A percentile compares a stretch with the other conserved stretches of the same genome.
Evolutionary conservation across 2,113 vertebrate genomes (phyloP).

Genomic region (Hemichromis elongatus): DNA sequence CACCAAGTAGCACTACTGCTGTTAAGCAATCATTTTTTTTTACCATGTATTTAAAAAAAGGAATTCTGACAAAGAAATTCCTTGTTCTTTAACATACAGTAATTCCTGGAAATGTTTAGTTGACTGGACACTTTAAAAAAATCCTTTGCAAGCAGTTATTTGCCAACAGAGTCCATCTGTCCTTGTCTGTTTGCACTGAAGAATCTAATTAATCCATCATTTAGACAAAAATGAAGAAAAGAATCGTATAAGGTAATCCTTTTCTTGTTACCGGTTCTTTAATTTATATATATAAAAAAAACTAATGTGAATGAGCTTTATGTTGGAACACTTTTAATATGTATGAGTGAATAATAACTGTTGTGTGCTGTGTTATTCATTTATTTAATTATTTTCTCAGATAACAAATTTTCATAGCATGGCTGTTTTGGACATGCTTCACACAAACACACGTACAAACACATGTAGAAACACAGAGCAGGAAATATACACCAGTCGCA

Average conservation of each 20-base stretch:
- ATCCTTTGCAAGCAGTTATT: neutral
- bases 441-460: slow-evolving; percentile 38
- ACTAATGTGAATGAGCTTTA: neutral
- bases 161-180: slow-evolving; percentile 44
- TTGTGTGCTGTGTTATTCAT: neutral
- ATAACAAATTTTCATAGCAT: slow-evolving; percentile 31
- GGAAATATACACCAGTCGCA: slow-evolving; percentile 14
- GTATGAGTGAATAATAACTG: neutral
- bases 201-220: slow-evolving; percentile 13
- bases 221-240: neutral
- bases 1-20: slow-evolving; percentile 16
- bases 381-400: neutral
- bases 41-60: slow-evolving; percentile 29
- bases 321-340: neutral
- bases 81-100: neutral
- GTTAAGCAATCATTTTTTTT: slow-evolving; percentile 24
- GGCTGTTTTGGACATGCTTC: slow-evolving; percentile 46
- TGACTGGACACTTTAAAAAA: neutral
- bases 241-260: neutral
- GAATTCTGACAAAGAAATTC: neutral
- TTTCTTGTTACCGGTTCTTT: neutral
- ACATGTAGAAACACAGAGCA: slow-evolving; percentile 16
- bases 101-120: neutral
- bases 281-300: neutral
- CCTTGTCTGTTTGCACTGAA: slow-evolving; percentile 33